These are phyloP conservation scores for Cephus nigrinus DNA, from an alignment of 2,888 invertebrate genomes.

Conservation along the genomic window DNA sequence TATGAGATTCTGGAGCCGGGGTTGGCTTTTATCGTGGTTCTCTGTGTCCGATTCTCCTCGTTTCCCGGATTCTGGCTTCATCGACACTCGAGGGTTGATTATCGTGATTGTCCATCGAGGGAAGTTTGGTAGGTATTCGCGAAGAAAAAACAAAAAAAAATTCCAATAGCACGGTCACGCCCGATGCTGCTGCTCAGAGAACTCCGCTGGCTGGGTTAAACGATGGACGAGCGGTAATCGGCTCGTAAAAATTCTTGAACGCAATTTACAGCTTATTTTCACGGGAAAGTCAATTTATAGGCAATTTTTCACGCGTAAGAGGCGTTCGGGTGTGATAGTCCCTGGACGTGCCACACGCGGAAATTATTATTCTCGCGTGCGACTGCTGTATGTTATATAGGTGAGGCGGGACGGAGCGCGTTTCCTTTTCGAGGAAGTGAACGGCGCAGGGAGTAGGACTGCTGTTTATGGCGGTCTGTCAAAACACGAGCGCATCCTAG, in stretches of 20 bases:
- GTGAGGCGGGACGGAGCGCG: background rate
- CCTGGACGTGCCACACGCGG: background rate
- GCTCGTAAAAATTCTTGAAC: background rate
- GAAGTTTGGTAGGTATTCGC: background rate
- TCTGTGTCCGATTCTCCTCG: background rate
- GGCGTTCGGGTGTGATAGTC: background rate
- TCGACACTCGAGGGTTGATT: background rate
- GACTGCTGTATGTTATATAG: background rate
- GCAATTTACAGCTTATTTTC: slow-evolving; percentile 28
- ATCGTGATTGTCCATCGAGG: background rate
- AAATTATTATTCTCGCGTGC: background rate
- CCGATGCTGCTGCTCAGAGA: background rate
- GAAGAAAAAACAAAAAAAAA: background rate
- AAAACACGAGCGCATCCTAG: background rate
- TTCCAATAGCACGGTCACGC: background rate
- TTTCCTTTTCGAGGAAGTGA: background rate
- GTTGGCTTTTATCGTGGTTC: background rate
- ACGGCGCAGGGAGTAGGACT: background rate
- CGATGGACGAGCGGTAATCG: background rate
- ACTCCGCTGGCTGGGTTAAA: background rate
- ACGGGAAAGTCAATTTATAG: slow-evolving; percentile 21
- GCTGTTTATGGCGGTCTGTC: background rate
- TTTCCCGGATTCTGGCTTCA: background rate
- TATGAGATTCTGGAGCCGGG: background rate
- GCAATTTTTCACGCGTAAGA: slow-evolving; percentile 25